Base-by-base conservation (phyloP, 2,888 invertebrate species). In the Petrolisthes manimaculis region DNA sequence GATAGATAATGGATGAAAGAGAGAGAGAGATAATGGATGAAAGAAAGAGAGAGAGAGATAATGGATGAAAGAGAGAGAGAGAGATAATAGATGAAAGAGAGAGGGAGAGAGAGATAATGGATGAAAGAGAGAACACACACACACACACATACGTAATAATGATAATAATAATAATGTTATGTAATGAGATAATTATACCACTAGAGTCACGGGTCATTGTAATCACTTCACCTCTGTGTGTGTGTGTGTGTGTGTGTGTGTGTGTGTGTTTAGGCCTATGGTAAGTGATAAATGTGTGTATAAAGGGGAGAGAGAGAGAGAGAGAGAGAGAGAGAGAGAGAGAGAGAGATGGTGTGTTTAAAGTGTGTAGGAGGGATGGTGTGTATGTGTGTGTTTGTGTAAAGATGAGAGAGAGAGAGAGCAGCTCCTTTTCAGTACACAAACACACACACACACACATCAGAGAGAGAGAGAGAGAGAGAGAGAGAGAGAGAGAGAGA, bases 281-380 rank as follows among this genome's bases (percentile, higher is more conserved):
- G 37, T 37, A 2, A 37, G 37, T 37, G 67, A 67, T 18, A 67
- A 67, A 21, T 24, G 51, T 51, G 24, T 12, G 51, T 12, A 21
- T 24, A 75, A 21, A 4, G 9, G 0, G 21, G 37, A 37, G 37
- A 37, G 37, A 37, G 37, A 74, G 5, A 74, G 21, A 18, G 21
- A 75, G 37, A 75, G n/a, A 24, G n/a, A 67, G 67, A 67, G 67
- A 67, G 67, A 67, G 67, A 67, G 67, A 67, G 67, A 67, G 12
- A 67, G 18, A 12, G 18, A 67, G 18, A 67, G 14, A 67, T 1
- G 3, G 18, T 1, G 37, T n/a, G n/a, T n/a, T n/a, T n/a, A 61
- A 61, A 61, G 8, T 61, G 61, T 8, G 14, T 8, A 14, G 61
- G 14, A 61, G 14, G 61, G 61, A 61, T 9, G 61, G n/a, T n/a